Conservation (phyloP, 2,888 invertebrate species). For the Napeogenes sylphis region DNA sequence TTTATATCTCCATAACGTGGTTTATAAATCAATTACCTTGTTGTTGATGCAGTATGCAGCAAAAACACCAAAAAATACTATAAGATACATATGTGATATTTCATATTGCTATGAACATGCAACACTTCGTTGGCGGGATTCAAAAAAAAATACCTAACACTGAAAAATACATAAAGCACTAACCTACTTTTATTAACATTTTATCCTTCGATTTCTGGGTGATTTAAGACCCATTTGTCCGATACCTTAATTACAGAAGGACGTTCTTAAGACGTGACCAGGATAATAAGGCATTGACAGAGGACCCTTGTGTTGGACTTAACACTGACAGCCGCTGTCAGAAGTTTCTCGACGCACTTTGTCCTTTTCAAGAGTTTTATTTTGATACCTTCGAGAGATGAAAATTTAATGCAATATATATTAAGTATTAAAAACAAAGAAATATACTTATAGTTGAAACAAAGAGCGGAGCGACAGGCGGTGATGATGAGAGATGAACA, state of each 20-base stretch:
- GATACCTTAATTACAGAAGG: slow-evolving; percentile 20
- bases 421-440: background rate
- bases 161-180: background rate
- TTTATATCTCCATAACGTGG: too few species aligned
- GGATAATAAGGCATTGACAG: slow-evolving; percentile 14
- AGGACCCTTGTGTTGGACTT: slow-evolving; percentile 7
- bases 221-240: background rate
- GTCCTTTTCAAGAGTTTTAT: background rate
- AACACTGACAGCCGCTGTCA: slow-evolving; percentile 18
- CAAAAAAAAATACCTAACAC: background rate
- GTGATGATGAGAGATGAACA: too few species aligned
- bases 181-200: slow-evolving; percentile 1
- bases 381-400: background rate
- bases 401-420: background rate
- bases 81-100: too few species aligned
- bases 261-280: slow-evolving; percentile 15
- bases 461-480: too few species aligned
- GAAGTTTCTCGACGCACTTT: slow-evolving; percentile 12
- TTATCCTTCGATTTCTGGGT: background rate
- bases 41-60: too few species aligned
- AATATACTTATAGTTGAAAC: too few species aligned
- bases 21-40: too few species aligned
- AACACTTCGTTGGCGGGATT: too few species aligned
- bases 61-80: too few species aligned
- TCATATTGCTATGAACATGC: too few species aligned